Evolutionary conservation across 2,113 vertebrate genomes (phyloP).

Genomic region (Chionis minor): DNA sequence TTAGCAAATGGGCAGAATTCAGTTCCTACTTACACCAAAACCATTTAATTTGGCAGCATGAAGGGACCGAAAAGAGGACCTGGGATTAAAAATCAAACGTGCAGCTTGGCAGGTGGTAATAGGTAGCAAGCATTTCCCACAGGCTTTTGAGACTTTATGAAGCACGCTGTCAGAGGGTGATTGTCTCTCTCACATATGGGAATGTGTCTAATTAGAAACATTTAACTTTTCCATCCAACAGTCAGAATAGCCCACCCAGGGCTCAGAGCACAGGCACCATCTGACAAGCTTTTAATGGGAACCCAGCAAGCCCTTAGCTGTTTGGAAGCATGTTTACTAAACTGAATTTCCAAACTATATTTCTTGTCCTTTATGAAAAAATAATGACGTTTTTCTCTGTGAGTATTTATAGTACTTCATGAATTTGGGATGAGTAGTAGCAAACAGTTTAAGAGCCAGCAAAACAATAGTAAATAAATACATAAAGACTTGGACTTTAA

Average conservation of each 20-base stretch:
- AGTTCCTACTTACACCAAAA: neutral
- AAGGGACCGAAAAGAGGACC: neutral
- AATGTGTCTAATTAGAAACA: neutral
- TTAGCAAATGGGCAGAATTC: neutral
- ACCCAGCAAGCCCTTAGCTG: neutral
- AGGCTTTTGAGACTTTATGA: neutral
- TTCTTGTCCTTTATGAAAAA: conserved; percentile 49
- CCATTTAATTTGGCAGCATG: neutral
- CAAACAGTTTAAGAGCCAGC: conserved; percentile 26
- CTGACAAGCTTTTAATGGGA: neutral
- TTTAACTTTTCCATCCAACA: neutral
- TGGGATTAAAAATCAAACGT: neutral
- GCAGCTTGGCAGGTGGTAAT: neutral
- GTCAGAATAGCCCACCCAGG: neutral
- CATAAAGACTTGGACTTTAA: neutral
- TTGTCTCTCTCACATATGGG: neutral
- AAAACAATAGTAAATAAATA: conserved; percentile 33
- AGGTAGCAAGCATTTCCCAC: neutral
- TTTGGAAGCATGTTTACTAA: neutral
- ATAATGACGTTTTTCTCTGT: conserved; percentile 27
- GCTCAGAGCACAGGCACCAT: neutral
- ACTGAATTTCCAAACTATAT: neutral
- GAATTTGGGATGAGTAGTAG: conserved; percentile 53
- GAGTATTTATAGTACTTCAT: conserved; percentile 59
- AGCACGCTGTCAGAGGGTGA: neutral